Percentiles rank a stretch among this genome's conserved stretches.
Conservation (phyloP, 2,113 vertebrate species). For the Pangasianodon hypophthalmus region DNA sequence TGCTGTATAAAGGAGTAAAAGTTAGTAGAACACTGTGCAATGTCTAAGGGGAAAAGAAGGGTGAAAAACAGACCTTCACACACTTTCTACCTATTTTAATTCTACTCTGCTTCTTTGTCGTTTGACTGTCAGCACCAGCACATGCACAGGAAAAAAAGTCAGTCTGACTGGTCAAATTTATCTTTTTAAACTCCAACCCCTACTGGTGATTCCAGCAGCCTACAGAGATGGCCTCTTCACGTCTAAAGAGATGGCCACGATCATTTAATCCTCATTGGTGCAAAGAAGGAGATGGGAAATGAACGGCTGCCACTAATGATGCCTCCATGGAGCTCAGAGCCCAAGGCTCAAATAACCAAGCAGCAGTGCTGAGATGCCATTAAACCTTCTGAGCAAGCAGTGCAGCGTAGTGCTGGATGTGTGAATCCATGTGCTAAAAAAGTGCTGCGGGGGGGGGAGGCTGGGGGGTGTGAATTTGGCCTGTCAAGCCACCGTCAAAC, state of each 20-base stretch:
- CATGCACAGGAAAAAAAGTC: not conserved
- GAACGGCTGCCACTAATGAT: constrained; percentile 46
- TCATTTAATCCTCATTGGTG: constrained; percentile 37
- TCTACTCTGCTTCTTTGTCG: not conserved
- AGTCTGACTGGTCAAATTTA: not conserved
- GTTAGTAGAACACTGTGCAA: constrained; percentile 5
- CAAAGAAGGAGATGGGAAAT: constrained; percentile 30
- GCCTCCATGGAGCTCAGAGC: constrained; percentile 44
- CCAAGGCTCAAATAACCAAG: constrained; percentile 26
- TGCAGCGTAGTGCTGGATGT: not conserved
- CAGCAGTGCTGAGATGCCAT: constrained; percentile 25
- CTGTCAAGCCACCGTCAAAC: not conserved
- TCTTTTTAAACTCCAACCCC: not conserved
- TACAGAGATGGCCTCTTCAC: not conserved
- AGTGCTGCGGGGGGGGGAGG: not conserved
- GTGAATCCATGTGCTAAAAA: not conserved
- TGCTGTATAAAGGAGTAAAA: not conserved
- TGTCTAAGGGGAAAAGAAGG: not conserved
- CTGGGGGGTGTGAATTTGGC: not conserved
- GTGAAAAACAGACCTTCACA: constrained; percentile 9
- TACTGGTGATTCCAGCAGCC: not conserved
- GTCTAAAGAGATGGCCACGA: constrained; percentile 17
- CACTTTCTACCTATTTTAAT: not conserved
- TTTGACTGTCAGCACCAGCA: not conserved
- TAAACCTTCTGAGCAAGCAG: constrained; percentile 21